Evolutionary conservation across 2,113 vertebrate genomes (phyloP), one percentile per base, ranked within the genome.

Genomic region (Xenotilapia caudafasciata): DNA sequence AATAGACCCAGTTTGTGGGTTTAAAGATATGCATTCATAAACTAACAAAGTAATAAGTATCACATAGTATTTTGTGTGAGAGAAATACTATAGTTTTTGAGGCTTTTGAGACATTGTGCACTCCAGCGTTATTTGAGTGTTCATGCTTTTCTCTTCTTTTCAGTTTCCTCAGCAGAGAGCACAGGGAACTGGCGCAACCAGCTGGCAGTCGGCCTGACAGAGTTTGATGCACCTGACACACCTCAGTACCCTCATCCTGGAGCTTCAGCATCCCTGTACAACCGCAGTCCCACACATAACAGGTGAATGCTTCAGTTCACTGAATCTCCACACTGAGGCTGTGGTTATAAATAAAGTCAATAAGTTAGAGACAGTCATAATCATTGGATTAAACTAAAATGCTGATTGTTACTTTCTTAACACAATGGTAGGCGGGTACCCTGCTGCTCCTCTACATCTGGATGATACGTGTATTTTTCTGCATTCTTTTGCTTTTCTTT

Each of bases 111-210:
- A 62, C 4, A 35, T 35, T 35, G 31, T 62, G 31, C 56, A 60
- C 83, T n/a, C 26, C 28, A 35, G 51, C 49, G 1, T 82, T 7
- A 82, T 2, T 81, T 79, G 62, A 82, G n/a, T 58, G 23, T 51
- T 49, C 49, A 40, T 83, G 51, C 19, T 79, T 89, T 81, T 80
- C 89, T 65, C 65, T 9, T 89, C 31, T 86, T 96, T 95, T 23
- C 90, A 99, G 98, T 98, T 86, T 99, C 98, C 88, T 99, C 98
- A 79, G 95, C 95, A 26, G 97, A 97, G 68, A 95, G 97, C 58
- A 86, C 97, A 49, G 98, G 97, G 28, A 98, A 95, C 93, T 98
- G 98, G 97, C 96, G 96, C 92, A 98, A 95, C 88, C 97, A 97
- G 19, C 90, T 97, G 86, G 93, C 97, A 1, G 83, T 97, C 2